Evolutionary conservation across 2,113 vertebrate genomes (phyloP).

Genomic region (Malurus alboscapulatus): DNA sequence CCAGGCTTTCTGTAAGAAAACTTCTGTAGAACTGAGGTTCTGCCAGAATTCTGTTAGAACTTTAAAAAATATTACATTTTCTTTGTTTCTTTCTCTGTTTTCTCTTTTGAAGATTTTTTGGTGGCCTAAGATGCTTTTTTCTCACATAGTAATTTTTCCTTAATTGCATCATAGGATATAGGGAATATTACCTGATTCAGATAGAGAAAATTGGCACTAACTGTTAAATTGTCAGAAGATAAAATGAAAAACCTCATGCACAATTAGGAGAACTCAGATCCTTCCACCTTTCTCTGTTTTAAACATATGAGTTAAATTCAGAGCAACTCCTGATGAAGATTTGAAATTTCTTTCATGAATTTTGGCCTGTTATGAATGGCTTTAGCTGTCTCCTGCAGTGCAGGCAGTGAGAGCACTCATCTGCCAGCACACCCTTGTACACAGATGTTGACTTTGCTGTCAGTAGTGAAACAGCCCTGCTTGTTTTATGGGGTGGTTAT

Average conservation of each 20-base stretch:
- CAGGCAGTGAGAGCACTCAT: constrained; percentile 1
- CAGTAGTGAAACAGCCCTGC: constrained; percentile 16
- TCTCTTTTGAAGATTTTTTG: not conserved
- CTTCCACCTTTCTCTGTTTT: not conserved
- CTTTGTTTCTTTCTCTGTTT: not conserved
- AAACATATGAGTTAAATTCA: not conserved
- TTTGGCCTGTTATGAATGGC: not conserved
- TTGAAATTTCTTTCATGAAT: not conserved
- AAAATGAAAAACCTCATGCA: not conserved
- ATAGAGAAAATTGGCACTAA: not conserved
- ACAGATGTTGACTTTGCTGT: constrained; percentile 61
- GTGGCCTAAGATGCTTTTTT: not conserved
- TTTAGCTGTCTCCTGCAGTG: not conserved
- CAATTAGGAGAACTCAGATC: not conserved
- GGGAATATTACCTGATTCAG: not conserved
- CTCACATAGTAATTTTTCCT: not conserved
- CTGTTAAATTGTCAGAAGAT: not conserved
- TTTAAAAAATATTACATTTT: rapidly evolving
- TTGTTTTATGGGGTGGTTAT: constrained; percentile 55
- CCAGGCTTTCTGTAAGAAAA: not conserved
- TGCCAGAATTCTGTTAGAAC: not conserved
- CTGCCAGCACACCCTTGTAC: constrained; percentile 1
- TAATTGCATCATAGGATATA: not conserved
- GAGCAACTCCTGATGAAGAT: not conserved
- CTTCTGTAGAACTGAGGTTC: not conserved